Conservation (phyloP, 2,797 vertebrate genomes). For the Esox lucius region DNA sequence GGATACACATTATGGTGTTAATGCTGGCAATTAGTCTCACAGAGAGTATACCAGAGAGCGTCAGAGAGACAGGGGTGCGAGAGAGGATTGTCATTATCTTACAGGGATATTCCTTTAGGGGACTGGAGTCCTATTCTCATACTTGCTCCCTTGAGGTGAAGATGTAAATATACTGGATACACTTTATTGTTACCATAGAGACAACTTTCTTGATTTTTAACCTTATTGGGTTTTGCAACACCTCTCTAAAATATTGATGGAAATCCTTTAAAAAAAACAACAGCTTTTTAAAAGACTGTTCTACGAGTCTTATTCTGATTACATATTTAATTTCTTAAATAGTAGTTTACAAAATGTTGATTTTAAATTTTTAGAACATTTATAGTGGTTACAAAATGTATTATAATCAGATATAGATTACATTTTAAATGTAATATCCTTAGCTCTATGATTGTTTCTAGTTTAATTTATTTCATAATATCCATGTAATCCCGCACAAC, state of each 20-base stretch:
- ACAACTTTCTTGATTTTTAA: conserved; percentile 63
- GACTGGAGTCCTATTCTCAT: conserved; percentile 53
- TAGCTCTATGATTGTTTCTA: conserved; percentile 34
- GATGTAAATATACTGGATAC: conserved; percentile 75
- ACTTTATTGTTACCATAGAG: conserved; percentile 71
- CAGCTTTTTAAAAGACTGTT: conserved; percentile 25
- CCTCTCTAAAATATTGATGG: conserved; percentile 57
- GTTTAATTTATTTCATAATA: conserved; percentile 46
- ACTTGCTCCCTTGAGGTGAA: conserved; percentile 63
- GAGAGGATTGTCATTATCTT: conserved; percentile 66
- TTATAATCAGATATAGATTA: conserved; percentile 21
- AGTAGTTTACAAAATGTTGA: not conserved
- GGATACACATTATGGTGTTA: conserved; percentile 52
- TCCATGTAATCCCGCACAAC: conserved; percentile 56
- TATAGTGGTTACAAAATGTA: not conserved
- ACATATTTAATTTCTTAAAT: conserved; percentile 15
- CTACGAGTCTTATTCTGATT: not conserved
- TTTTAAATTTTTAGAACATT: not conserved
- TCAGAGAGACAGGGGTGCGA: conserved; percentile 48
- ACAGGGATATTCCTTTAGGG: conserved; percentile 64
- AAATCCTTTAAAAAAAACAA: conserved; percentile 32
- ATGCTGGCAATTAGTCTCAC: conserved; percentile 59
- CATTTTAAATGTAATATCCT: conserved; percentile 45
- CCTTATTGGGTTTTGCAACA: conserved; percentile 50
- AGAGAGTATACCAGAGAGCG: conserved; percentile 41